Evolutionary conservation across 2,888 invertebrate genomes (phyloP).

Genomic region (Xestobium rufovillosum): DNA sequence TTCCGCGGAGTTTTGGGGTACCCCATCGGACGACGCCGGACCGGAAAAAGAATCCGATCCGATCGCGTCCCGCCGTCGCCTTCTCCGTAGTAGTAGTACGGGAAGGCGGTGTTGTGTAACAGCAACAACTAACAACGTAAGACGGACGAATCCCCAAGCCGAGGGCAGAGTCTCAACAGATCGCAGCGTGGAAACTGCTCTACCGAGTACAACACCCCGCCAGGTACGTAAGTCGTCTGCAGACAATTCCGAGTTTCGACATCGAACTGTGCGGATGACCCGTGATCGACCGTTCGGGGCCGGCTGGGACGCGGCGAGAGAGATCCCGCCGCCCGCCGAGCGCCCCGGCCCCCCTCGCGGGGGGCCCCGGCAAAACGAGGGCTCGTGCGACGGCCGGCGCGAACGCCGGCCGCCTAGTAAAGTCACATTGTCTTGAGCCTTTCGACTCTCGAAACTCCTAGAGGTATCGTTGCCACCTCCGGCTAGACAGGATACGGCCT

Average conservation of each 20-base stretch:
- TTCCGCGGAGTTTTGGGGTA: no score
- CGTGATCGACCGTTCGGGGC: constrained; percentile 33
- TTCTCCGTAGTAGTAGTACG: no score
- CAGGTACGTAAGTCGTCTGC: constrained; percentile 55
- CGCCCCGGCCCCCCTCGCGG: constrained; percentile 36
- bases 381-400: constrained; percentile 39
- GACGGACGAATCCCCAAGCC: constrained; percentile 35
- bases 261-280: constrained; percentile 40
- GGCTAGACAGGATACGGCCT: constrained; percentile 57
- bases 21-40: no score
- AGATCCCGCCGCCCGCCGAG: constrained; percentile 32
- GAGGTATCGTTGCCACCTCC: constrained; percentile 42
- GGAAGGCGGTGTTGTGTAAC: no score
- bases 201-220: constrained; percentile 55
- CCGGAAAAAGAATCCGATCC: no score
- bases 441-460: constrained; percentile 36
- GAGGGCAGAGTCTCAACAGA: constrained; percentile 54
- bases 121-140: no score
- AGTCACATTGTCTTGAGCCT: constrained; percentile 40
- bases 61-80: no score
- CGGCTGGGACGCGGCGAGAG: constrained; percentile 22
- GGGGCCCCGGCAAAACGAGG: constrained; percentile 35
- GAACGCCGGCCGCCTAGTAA: constrained; percentile 36
- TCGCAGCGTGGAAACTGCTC: constrained; percentile 54
- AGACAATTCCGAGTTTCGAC: constrained; percentile 53